These are phyloP conservation scores for Aspidiotus rigidus DNA, from an alignment of 2,888 invertebrate genomes.

Conservation along the genomic window DNA sequence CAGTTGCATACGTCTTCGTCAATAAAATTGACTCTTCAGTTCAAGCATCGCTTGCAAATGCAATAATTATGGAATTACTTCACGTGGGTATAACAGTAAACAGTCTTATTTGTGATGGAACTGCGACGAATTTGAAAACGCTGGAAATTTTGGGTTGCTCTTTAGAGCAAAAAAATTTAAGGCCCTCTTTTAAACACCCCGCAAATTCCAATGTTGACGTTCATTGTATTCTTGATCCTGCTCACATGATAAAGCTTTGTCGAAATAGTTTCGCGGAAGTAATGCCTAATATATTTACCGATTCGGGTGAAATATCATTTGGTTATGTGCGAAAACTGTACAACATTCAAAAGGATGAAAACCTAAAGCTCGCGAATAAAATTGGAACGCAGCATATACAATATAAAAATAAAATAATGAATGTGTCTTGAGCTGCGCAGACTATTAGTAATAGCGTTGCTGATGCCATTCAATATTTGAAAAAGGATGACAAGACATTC, in stretches of 20 bases:
- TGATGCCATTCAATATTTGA: conserved; percentile 36
- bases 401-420: conserved; percentile 33
- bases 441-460: conserved; percentile 39
- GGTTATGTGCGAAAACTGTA: conserved; percentile 18
- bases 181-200: conserved; percentile 5
- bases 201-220: not conserved
- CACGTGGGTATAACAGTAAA: conserved; percentile 16
- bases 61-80: conserved; percentile 7
- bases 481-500: conserved; percentile 30
- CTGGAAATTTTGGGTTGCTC: conserved; percentile 18
- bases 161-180: conserved; percentile 11
- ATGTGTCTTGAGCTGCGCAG: conserved; percentile 38
- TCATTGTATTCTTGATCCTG: conserved; percentile 10
- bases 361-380: conserved; percentile 25
- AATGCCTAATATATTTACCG: conserved; percentile 55
- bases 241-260: conserved; percentile 19
- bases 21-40: conserved; percentile 20
- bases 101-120: conserved; percentile 23
- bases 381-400: conserved; percentile 23
- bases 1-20: conserved; percentile 25
- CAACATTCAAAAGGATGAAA: conserved; percentile 19
- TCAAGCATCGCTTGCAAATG: conserved; percentile 13
- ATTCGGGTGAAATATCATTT: conserved; percentile 48
- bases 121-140: conserved; percentile 29
- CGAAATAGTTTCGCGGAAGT: conserved; percentile 11